phyloP scores from a whole-genome alignment of 2,113 vertebrate species.

The Emydocephalus ijimae region DNA sequence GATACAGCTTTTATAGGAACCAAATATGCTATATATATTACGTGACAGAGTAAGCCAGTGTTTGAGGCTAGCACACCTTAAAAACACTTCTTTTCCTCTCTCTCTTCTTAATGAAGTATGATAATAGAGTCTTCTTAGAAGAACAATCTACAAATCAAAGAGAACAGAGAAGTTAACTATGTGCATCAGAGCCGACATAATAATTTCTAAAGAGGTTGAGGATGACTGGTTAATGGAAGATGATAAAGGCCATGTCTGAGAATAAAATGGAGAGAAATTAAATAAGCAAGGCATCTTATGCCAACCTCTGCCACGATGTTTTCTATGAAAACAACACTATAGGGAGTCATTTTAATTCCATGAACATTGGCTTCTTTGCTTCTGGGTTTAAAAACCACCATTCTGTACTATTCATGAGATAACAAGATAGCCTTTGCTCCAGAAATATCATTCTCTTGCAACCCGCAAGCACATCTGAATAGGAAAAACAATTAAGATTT shows the following conservation, averaged over 20 bases:
- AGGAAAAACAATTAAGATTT: background rate
- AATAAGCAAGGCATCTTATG: background rate
- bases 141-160: background rate
- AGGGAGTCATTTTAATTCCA: background rate
- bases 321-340: background rate
- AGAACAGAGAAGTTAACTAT: background rate
- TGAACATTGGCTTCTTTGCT: background rate
- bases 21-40: background rate
- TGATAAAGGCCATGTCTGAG: background rate
- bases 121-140: background rate
- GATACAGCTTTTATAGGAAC: constrained; percentile 11
- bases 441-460: background rate
- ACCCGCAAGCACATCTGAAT: background rate
- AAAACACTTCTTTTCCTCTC: background rate
- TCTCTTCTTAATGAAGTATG: background rate
- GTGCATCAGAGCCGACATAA: background rate
- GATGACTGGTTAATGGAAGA: background rate
- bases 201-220: background rate
- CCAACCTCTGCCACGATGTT: background rate
- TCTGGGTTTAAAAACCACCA: background rate
- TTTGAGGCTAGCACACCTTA: background rate
- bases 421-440: background rate
- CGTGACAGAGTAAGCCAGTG: constrained; percentile 3
- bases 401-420: background rate
- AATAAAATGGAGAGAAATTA: background rate